Conservation (phyloP, 2,797 vertebrate species). For the Heliangelus exortis region DNA sequence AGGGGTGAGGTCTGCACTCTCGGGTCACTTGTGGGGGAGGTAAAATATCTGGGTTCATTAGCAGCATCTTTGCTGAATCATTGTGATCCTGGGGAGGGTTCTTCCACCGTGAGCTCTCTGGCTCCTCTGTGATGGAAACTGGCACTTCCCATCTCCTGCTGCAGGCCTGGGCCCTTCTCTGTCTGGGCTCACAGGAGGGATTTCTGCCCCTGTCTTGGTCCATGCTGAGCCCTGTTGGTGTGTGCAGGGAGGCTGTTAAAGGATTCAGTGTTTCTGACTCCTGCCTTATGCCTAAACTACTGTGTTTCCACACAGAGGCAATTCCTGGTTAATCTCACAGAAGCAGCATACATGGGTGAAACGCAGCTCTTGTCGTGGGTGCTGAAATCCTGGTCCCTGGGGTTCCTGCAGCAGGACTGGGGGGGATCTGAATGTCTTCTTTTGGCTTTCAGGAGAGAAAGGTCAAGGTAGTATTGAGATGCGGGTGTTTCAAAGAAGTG, state of each 20-base stretch:
- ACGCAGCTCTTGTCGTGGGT: not conserved
- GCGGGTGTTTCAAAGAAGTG: not conserved
- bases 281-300: not conserved
- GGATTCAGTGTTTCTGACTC: not conserved
- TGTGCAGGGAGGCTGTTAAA: not conserved
- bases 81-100: not conserved
- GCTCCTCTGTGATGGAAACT: not conserved
- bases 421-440: not conserved
- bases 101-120: not conserved
- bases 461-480: accelerated
- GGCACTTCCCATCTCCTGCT: not conserved
- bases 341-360: not conserved
- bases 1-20: not conserved
- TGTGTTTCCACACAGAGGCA: not conserved
- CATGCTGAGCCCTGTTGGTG: accelerated
- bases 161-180: not conserved
- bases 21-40: not conserved
- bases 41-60: not conserved
- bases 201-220: not conserved
- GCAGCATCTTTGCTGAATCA: conserved; percentile 65
- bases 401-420: not conserved
- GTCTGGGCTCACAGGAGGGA: not conserved
- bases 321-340: not conserved
- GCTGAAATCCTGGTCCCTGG: not conserved
- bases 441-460: not conserved